Evolutionary conservation across 2,797 vertebrate genomes (phyloP).

Genomic region (Sandelia bainsii): DNA sequence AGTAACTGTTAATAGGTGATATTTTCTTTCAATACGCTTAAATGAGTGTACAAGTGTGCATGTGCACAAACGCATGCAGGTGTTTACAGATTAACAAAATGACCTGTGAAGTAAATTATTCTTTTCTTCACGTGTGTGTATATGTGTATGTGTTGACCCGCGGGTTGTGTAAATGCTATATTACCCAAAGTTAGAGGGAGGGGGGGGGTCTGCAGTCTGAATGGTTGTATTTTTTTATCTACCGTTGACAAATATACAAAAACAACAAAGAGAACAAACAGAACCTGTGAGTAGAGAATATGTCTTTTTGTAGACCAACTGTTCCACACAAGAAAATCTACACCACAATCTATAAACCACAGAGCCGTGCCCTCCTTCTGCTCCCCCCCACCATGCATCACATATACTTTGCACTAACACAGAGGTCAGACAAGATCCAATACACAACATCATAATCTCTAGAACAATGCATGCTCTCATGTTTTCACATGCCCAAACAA

Average conservation of each 20-base stretch:
- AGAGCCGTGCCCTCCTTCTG: constrained; percentile 69
- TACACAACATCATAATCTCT: constrained; percentile 79
- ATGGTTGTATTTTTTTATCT: constrained; percentile 42
- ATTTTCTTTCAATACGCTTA: constrained; percentile 70
- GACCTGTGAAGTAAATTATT: constrained; percentile 49
- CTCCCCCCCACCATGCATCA: constrained; percentile 79
- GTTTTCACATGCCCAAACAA: constrained; percentile 75
- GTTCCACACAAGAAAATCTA: constrained; percentile 68
- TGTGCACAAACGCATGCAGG: constrained; percentile 85
- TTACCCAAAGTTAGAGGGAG: constrained; percentile 28
- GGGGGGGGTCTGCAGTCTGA: constrained; percentile 33
- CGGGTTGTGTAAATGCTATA: constrained; percentile 37
- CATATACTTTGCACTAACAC: constrained; percentile 79
- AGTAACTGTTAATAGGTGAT: constrained; percentile 78
- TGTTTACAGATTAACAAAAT: constrained; percentile 75
- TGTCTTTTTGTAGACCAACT: constrained; percentile 61
- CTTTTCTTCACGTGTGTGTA: constrained; percentile 3
- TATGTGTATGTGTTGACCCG: constrained; percentile 39
- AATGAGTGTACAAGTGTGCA: constrained; percentile 78
- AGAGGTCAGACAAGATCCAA: constrained; percentile 79
- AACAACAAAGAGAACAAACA: constrained; percentile 56
- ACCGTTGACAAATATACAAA: constrained; percentile 52
- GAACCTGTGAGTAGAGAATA: constrained; percentile 58
- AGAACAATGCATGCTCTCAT: constrained; percentile 83
- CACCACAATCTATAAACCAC: constrained; percentile 66